phyloP scores from a whole-genome alignment of 2,113 vertebrate genomes.

The Hippocampus abdominalis region DNA sequence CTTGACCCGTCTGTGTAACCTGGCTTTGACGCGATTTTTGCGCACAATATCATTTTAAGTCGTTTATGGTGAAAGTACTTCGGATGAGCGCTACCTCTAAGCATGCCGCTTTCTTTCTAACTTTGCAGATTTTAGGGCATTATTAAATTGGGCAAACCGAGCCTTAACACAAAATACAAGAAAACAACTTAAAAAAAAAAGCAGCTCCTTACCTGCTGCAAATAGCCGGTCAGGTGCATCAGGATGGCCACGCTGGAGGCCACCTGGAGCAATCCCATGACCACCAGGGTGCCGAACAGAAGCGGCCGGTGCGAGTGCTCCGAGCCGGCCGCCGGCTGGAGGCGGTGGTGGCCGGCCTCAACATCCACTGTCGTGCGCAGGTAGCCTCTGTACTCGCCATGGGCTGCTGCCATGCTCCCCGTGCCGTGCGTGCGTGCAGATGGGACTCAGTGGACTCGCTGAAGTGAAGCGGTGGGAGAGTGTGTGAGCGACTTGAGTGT shows the following conservation, averaged over 20 bases:
- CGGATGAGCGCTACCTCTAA: background rate
- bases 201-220: constrained; percentile 71
- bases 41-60: background rate
- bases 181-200: background rate
- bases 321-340: constrained; percentile 60
- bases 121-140: constrained; percentile 18
- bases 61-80: background rate
- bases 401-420: constrained; percentile 72
- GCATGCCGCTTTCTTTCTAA: background rate
- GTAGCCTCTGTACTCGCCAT: constrained; percentile 72
- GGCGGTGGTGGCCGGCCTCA: constrained; percentile 68
- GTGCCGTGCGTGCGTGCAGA: constrained; percentile 39
- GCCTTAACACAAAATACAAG: too few species aligned
- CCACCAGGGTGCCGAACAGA: constrained; percentile 78
- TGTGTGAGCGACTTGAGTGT: constrained; percentile 45
- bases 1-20: background rate
- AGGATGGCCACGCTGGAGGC: constrained; percentile 90
- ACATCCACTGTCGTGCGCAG: constrained; percentile 68
- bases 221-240: constrained; percentile 89
- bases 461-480: constrained; percentile 26
- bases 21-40: background rate
- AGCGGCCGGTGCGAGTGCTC: constrained; percentile 74
- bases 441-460: constrained; percentile 48
- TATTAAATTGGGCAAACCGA: constrained; percentile 33
- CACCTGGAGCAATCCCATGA: constrained; percentile 89